These are phyloP conservation scores for Leptopilina syphax DNA, from an alignment of 2,888 invertebrate genomes.

Conservation along the genomic window DNA sequence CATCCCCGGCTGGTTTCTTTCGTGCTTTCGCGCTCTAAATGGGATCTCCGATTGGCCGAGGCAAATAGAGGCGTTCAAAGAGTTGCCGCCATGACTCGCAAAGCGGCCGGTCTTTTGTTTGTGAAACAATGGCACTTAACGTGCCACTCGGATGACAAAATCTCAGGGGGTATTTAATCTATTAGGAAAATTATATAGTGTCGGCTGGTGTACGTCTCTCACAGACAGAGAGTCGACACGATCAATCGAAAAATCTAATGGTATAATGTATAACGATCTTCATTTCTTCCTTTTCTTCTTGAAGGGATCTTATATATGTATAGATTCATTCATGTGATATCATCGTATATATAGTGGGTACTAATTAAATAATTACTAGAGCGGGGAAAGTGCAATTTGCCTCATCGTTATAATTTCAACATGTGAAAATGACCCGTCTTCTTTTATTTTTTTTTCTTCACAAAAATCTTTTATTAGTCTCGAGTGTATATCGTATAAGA, in stretches of 20 bases:
- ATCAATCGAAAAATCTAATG: constrained; percentile 43
- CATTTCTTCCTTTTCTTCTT: constrained; percentile 36
- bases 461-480: constrained; percentile 3
- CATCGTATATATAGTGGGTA: background rate
- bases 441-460: background rate
- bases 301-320: constrained; percentile 3
- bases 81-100: constrained; percentile 75
- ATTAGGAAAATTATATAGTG: constrained; percentile 71
- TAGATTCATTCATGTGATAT: constrained; percentile 28
- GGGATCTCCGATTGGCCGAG: constrained; percentile 71
- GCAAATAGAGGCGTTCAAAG: constrained; percentile 71
- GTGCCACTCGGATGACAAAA: constrained; percentile 70
- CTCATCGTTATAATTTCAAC: constrained; percentile 15
- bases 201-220: too few species aligned
- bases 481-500: background rate
- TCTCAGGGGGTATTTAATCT: constrained; percentile 69
- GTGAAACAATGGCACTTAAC: constrained; percentile 76
- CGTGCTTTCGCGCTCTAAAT: constrained; percentile 68
- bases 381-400: constrained; percentile 38
- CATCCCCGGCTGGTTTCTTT: constrained; percentile 71
- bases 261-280: constrained; percentile 47
- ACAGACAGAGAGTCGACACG: constrained; percentile 23
- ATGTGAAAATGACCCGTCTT: background rate
- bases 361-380: constrained; percentile 46
- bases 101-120: constrained; percentile 74